Evolutionary conservation across 1,140 invertebrate species (phyloP), one percentile per base, ranked within the genome.

Genomic region (Hylaeus anthracinus): DNA sequence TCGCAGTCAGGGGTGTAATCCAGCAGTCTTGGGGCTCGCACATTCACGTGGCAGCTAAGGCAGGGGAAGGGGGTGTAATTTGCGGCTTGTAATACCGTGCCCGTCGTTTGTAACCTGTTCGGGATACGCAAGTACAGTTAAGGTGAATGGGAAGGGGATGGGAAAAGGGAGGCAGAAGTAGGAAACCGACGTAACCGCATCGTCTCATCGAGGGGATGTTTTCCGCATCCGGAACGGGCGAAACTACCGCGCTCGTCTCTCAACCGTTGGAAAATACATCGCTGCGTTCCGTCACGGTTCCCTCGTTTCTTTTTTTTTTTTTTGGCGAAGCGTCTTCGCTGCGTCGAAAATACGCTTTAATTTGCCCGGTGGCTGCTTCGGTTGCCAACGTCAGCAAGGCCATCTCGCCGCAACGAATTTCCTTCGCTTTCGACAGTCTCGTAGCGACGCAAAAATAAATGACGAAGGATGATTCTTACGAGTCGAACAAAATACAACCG

Each of bases 11-110:
- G 64, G 79, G 82, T 71, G 63, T 87, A 86, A 87, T 87, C 85
- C 78, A 76, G 45, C 82, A 79, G 78, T 65, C 58, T 75, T 79
- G 74, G 79, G 26, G 63, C 72, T 81, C 67, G 72, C 85, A 79
- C 70, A 84, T 86, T 86, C 83, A 71, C 82, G 70, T 78, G 80
- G 85, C 82, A 70, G 85, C 45, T 10, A 53, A 61, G 9, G 8
- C 51, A 10, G 14, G 53, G 55, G 58, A 14, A 9, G 41, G 71
- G 60, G 77, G 84, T 86, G 82, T 88, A 88, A 88, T 88, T 88
- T 88, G 87, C 86, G 87, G 87, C 77, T 88, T 88, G 87, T 88
- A 88, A 88, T 88, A 88, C 86, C 84, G 73, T 76, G 82, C 76
- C 63, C 79, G 81, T 88, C 86, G 86, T 88, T 88, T 88, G 87